These are phyloP conservation scores for Archegozetes longisetosus DNA, from an alignment of 1,140 invertebrate species.

Conservation along the genomic window DNA sequence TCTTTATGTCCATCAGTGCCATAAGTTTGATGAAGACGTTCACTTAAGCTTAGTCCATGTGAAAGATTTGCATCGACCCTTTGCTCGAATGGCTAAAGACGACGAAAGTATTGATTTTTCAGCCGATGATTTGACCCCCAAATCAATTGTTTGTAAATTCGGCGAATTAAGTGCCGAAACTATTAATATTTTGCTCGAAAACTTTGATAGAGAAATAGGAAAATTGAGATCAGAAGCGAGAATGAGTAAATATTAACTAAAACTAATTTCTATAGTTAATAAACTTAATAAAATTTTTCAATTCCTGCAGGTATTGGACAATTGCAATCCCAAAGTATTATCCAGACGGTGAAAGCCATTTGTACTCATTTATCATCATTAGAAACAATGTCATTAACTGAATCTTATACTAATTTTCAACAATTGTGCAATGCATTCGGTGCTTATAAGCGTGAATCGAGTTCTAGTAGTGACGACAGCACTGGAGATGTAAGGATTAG, in stretches of 20 bases:
- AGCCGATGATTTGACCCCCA: conserved; percentile 17
- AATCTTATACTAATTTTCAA: neutral
- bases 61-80: conserved; percentile 36
- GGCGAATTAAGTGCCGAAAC: conserved; percentile 19
- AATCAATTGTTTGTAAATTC: conserved; percentile 7
- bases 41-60: conserved; percentile 48
- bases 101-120: conserved; percentile 17
- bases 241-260: neutral
- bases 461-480: neutral
- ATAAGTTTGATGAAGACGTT: conserved; percentile 82
- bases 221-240: conserved; percentile 26
- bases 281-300: neutral
- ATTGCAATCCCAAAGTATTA: conserved; percentile 41
- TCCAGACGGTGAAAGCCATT: conserved; percentile 80
- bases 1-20: conserved; percentile 82
- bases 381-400: neutral
- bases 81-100: conserved; percentile 44
- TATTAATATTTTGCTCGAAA: conserved; percentile 31
- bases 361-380: conserved; percentile 48
- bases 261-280: neutral
- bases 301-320: neutral
- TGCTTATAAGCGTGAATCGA: neutral
- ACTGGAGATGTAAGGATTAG: neutral
- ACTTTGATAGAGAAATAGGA: conserved; percentile 30
- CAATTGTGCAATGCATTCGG: neutral